These are phyloP conservation scores for Catharus ustulatus DNA, from an alignment of 2,797 vertebrate genomes.

Conservation along the genomic window DNA sequence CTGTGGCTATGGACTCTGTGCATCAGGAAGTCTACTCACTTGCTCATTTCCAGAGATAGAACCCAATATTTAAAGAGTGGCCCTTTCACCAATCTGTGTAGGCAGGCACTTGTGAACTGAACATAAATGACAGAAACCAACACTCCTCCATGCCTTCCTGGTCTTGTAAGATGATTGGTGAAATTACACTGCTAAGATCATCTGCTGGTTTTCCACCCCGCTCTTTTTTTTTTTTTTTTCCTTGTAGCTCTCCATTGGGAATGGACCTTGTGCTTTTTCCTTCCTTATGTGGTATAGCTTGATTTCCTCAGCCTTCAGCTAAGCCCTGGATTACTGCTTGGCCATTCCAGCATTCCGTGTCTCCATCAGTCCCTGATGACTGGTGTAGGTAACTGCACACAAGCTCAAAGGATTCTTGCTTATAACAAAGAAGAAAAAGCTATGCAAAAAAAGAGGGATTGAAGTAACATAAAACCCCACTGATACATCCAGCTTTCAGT, in stretches of 20 bases:
- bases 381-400: background rate
- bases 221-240: rapidly evolving
- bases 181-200: background rate
- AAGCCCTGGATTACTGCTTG: background rate
- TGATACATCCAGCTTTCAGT: background rate
- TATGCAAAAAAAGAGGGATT: background rate
- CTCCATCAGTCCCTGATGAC: background rate
- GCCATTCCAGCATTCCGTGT: background rate
- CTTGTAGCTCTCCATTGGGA: background rate
- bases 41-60: background rate
- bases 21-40: background rate
- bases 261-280: background rate
- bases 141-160: background rate
- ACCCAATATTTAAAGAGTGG: background rate
- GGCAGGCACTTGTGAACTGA: background rate
- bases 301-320: background rate
- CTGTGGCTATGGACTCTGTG: background rate
- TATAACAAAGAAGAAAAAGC: background rate
- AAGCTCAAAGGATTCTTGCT: background rate
- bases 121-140: background rate
- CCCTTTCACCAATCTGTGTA: background rate
- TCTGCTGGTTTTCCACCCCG: background rate
- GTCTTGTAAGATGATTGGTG: background rate
- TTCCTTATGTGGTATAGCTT: background rate
- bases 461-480: background rate